Percentiles rank a stretch among this genome's conserved stretches.
Conservation (phyloP, 1,140 invertebrate genomes). For the Bombus terrestris region DNA sequence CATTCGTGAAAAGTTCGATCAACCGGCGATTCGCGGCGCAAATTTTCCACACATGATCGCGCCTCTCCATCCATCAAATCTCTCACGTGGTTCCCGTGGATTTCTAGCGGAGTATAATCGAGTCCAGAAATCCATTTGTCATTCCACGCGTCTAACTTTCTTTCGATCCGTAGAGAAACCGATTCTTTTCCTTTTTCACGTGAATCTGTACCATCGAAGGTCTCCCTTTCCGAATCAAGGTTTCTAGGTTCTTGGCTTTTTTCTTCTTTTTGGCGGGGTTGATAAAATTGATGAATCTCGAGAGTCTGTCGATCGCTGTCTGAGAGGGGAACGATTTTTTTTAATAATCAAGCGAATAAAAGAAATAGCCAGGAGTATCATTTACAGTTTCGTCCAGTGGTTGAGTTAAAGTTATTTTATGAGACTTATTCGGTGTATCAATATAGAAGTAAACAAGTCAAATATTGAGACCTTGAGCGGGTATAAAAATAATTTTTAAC, state of each 20-base stretch:
- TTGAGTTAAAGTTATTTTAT: too few relatives aligned
- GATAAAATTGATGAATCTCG: constrained; percentile 45
- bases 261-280: constrained; percentile 16
- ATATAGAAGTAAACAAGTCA: too few relatives aligned
- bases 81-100: constrained; percentile 28
- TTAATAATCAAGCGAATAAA: neutral
- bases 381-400: too few relatives aligned
- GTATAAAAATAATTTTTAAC: too few relatives aligned
- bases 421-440: too few relatives aligned
- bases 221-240: constrained; percentile 19
- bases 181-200: constrained; percentile 59
- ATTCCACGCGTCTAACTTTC: constrained; percentile 62
- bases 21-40: constrained; percentile 67
- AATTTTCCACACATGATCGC: constrained; percentile 80
- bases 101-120: constrained; percentile 71
- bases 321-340: neutral
- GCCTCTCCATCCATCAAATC: constrained; percentile 79
- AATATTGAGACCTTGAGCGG: too few relatives aligned
- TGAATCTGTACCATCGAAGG: neutral
- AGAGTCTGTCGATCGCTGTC: neutral
- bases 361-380: neutral
- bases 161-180: constrained; percentile 67
- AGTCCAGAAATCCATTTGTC: constrained; percentile 80
- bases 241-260: constrained; percentile 59
- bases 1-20: constrained; percentile 47